Base-by-base conservation (phyloP, 2,113 vertebrate species). In the Heterotilapia buettikoferi region DNA sequence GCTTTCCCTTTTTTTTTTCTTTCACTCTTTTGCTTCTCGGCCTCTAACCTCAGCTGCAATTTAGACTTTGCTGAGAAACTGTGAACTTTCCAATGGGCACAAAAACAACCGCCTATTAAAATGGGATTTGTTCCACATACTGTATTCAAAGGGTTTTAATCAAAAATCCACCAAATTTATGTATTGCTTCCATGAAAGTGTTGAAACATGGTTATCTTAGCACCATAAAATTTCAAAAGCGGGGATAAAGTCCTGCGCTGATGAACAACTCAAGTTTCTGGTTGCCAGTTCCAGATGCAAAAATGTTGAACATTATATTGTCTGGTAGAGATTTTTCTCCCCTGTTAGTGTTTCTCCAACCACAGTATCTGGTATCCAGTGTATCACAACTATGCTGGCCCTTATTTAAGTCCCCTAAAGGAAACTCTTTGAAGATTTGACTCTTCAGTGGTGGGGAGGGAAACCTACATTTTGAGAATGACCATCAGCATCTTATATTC, bases 261-360 rank as follows among this genome's bases (percentile, higher is more conserved):
- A 53, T 80, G 54, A 61, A 21, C 11, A 18, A 56, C 26, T 21
- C n/a, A 79, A 14, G 9, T 79, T 33, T n/a, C n/a, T 56, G 36
- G 18, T 19, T 57, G 36, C 10, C 54, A 45, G 21, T 43, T 33
- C 33, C 8, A 82, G 54, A 59, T 59, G 38, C 24, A 26, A 61
- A 61, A 82, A 45, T 18, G 18, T 43, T 26, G 31, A 38, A 36
- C 5, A 29, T 45, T 73, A 73, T 73, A 73, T 73, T 73, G 26
- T 7, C 26, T 43, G 43, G 24, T 56, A 57, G 24, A 43, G 8
- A 38, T 40, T 54, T 80, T 82, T 82, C 43, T 21, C 50, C 78
- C 3, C 13, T 21, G n/a, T 53, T 40, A 53, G 50, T 84, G 36
- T 90, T 80, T 91, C 86, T 88, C 91, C 84, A 21, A 87, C 90